phyloP scores from a whole-genome alignment of 2,888 invertebrate species.

The Adelphocoris suturalis region DNA sequence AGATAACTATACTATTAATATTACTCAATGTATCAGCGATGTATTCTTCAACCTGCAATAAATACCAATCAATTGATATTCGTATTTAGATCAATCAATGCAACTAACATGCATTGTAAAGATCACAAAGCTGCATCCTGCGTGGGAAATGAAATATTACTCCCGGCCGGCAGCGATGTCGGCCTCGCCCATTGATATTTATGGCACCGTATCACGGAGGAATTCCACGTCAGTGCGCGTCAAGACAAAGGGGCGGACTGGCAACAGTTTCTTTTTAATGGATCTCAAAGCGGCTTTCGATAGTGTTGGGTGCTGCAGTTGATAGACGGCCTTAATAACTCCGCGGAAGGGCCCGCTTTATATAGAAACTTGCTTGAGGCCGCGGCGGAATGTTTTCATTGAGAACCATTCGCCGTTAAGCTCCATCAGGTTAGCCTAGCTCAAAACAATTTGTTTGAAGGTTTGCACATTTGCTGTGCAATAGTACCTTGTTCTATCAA shows the following conservation, averaged over 20 bases:
- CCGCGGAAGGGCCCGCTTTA: not conserved
- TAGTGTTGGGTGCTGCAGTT: not conserved
- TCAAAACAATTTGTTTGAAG: too few species aligned
- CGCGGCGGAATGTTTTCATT: not conserved
- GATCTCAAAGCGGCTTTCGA: conserved; percentile 16
- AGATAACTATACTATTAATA: too few species aligned
- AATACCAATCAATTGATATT: not conserved
- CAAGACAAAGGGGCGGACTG: conserved; percentile 10
- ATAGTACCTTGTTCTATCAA: too few species aligned
- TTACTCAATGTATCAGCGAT: too few species aligned
- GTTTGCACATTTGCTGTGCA: too few species aligned
- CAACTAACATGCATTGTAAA: not conserved
- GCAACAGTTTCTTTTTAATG: conserved; percentile 26
- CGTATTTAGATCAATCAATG: not conserved
- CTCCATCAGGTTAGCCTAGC: too few species aligned
- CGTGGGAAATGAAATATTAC: not conserved
- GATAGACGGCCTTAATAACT: not conserved
- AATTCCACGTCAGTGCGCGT: conserved; percentile 25
- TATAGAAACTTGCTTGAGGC: not conserved
- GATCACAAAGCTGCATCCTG: not conserved
- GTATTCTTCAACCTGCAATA: not conserved
- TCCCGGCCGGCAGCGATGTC: not conserved
- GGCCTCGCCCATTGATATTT: not conserved
- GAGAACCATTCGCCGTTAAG: not conserved
- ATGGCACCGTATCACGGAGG: not conserved